Evolutionary conservation across 37 sponge, comb jelly and placozoan species (phyloP).

Genomic region (Cladorhizidae sp.): DNA sequence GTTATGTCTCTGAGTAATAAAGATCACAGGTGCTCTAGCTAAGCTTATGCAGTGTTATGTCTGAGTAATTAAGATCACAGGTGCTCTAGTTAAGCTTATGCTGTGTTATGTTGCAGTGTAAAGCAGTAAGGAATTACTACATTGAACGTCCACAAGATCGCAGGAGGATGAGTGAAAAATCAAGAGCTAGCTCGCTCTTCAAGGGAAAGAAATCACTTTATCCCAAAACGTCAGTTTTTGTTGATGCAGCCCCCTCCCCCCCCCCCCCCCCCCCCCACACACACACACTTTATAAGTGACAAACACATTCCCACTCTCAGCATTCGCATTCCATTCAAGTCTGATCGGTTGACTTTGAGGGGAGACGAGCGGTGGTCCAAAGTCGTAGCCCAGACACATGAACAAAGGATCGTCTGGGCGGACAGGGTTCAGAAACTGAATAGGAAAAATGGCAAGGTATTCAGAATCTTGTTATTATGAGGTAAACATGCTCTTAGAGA

Average conservation of each 20-base stretch:
- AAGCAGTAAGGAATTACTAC: slow-evolving; percentile 55
- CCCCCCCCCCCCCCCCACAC: no score
- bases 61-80: no score
- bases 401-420: slow-evolving; percentile 81
- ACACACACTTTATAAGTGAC: no score
- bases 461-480: neutral
- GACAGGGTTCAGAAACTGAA: slow-evolving; percentile 80
- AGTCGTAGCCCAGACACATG: slow-evolving; percentile 56
- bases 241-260: neutral
- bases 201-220: slow-evolving; percentile 77
- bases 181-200: slow-evolving; percentile 76
- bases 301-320: slow-evolving; percentile 12
- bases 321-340: slow-evolving; percentile 68
- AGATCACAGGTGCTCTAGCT: no score
- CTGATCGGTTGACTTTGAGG: slow-evolving; percentile 61
- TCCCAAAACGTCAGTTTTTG: slow-evolving; percentile 61
- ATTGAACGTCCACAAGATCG: slow-evolving; percentile 45
- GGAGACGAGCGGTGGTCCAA: slow-evolving; percentile 70
- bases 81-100: no score
- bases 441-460: slow-evolving; percentile 76
- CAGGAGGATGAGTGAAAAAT: slow-evolving; percentile 66
- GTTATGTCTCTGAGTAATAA: no score
- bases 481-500: neutral
- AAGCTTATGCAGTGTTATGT: no score
- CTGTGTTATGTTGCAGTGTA: no score